Conservation (phyloP, 2,888 invertebrate genomes). For the Meghimatium bilineatum region DNA sequence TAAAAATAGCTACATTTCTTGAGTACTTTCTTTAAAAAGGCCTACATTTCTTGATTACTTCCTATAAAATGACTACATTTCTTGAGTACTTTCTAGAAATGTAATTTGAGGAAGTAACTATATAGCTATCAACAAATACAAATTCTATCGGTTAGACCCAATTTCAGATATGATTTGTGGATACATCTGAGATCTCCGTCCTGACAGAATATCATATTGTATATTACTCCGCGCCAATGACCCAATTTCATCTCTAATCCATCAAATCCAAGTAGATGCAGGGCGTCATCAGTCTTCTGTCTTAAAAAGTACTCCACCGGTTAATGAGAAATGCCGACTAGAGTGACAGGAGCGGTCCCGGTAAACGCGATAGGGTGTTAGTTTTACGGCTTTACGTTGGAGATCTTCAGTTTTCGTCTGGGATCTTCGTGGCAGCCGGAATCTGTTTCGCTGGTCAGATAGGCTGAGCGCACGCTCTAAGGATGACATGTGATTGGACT, state of each 20-base stretch:
- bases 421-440: slow-evolving; percentile 32
- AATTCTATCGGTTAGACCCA: too few species aligned
- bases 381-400: slow-evolving; percentile 55
- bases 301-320: slow-evolving; percentile 44
- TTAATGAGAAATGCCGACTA: slow-evolving; percentile 57
- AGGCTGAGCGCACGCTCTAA: slow-evolving; percentile 14
- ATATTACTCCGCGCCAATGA: neutral
- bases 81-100: too few species aligned
- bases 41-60: too few species aligned
- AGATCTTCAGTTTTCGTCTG: neutral
- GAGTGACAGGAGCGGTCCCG: slow-evolving; percentile 54
- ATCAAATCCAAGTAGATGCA: neutral
- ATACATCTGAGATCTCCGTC: too few species aligned
- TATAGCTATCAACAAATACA: too few species aligned
- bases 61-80: too few species aligned
- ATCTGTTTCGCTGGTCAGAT: slow-evolving; percentile 31
- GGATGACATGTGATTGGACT: slow-evolving; percentile 46
- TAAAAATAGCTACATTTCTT: too few species aligned
- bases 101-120: too few species aligned
- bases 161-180: too few species aligned
- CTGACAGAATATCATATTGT: too few species aligned
- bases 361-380: slow-evolving; percentile 51
- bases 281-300: slow-evolving; percentile 17
- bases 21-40: too few species aligned
- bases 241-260: neutral